These are phyloP conservation scores for Zosterops japonicus DNA, from an alignment of 2,113 vertebrate species.

Conservation along the genomic window DNA sequence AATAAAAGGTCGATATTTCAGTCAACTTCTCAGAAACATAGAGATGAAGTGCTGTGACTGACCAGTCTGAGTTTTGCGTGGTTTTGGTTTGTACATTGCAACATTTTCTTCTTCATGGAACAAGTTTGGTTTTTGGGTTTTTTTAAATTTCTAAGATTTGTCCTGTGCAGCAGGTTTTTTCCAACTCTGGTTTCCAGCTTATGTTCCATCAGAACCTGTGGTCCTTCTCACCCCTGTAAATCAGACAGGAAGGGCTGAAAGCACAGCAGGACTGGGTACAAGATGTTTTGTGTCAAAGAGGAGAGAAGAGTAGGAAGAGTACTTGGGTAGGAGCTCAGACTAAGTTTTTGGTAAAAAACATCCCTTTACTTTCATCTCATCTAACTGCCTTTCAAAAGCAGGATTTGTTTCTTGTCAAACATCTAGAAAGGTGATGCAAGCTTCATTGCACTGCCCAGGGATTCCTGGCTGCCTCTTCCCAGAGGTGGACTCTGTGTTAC, in stretches of 20 bases:
- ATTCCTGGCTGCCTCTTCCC: not conserved
- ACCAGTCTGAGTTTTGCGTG: not conserved
- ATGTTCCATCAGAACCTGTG: not conserved
- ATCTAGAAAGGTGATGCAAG: not conserved
- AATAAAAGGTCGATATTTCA: not conserved
- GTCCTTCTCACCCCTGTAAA: not conserved
- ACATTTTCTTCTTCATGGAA: not conserved
- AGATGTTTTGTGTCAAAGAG: not conserved
- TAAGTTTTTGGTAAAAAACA: not conserved
- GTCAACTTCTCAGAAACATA: not conserved
- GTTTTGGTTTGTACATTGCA: not conserved
- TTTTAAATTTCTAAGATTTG: not conserved
- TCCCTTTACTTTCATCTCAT: not conserved
- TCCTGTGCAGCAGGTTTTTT: not conserved
- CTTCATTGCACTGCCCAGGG: not conserved
- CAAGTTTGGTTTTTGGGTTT: not conserved
- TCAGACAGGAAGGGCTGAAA: not conserved
- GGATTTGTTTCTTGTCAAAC: not conserved
- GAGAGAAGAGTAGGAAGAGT: not conserved
- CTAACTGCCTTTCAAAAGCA: not conserved
- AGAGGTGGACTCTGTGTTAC: not conserved
- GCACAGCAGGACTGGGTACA: not conserved
- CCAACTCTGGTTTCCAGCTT: not conserved
- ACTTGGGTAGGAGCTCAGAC: not conserved
- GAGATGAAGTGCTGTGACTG: not conserved